These are phyloP conservation scores for Tetraodon nigroviridis DNA, from an alignment of 2,113 vertebrate genomes.

Conservation along the genomic window DNA sequence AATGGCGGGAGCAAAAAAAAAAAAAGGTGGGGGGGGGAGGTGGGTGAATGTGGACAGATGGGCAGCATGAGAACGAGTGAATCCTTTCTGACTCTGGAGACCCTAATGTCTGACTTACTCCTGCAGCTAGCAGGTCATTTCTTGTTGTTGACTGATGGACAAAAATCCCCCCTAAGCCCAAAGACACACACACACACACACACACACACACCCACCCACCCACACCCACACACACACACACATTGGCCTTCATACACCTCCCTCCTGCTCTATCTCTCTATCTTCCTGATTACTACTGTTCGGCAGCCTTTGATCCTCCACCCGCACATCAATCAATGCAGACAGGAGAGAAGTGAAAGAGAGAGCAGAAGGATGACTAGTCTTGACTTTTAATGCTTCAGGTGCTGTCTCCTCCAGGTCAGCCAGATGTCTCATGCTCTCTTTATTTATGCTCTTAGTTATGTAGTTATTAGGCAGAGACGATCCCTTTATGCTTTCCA, in stretches of 20 bases:
- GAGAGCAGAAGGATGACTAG: conserved; percentile 44
- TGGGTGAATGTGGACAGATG: conserved; percentile 13
- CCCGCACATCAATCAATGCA: conserved; percentile 67
- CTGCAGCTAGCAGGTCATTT: conserved; percentile 55
- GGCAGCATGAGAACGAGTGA: conserved; percentile 36
- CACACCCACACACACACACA: conserved; percentile 21
- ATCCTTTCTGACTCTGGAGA: conserved; percentile 48
- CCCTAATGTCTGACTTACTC: conserved; percentile 53
- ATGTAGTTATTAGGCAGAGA: conserved; percentile 66
- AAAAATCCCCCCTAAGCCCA: conserved; percentile 14
- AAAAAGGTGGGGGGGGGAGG: conserved; percentile 15
- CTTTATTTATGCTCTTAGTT: conserved; percentile 70
- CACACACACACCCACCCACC: conserved; percentile 14
- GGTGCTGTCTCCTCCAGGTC: conserved; percentile 64
- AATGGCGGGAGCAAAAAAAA: conserved; percentile 27
- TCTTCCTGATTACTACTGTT: conserved; percentile 56
- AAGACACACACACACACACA: conserved; percentile 19
- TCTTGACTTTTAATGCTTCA: conserved; percentile 56
- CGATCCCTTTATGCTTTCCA: conserved; percentile 21
- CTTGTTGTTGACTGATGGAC: conserved; percentile 48
- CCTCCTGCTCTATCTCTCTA: conserved; percentile 52
- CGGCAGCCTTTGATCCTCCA: conserved; percentile 67
- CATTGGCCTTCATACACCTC: conserved; percentile 18
- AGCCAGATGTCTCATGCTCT: conserved; percentile 53
- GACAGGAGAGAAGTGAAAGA: conserved; percentile 52